phyloP scores from a whole-genome alignment of 2,113 vertebrate genomes.

The Pelodiscus sinensis region DNA sequence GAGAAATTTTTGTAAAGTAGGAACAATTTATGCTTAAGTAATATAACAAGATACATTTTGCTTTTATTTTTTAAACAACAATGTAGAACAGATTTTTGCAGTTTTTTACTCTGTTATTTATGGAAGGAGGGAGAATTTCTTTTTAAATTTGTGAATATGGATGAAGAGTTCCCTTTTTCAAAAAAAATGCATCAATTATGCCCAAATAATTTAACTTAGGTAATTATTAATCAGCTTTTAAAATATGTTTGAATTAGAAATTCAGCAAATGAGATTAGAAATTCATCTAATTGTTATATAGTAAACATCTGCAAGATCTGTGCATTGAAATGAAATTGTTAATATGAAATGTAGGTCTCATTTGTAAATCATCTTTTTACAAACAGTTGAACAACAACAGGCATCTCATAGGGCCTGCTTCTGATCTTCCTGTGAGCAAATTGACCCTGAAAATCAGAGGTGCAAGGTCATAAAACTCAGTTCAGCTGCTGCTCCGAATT shows the following conservation, averaged over 20 bases:
- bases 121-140: neutral
- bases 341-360: neutral
- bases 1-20: conserved; percentile 57
- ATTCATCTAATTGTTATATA: neutral
- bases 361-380: neutral
- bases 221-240: neutral
- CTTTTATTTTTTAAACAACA: conserved; percentile 11
- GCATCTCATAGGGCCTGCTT: neutral
- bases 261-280: neutral
- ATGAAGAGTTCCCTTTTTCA: neutral
- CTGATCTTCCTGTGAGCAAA: neutral
- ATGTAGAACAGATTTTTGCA: conserved; percentile 21
- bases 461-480: neutral
- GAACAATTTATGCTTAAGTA: conserved; percentile 41
- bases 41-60: conserved; percentile 39
- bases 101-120: conserved; percentile 22
- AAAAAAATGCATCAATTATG: neutral
- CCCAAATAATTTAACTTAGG: neutral
- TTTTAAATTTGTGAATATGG: neutral
- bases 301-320: neutral
- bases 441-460: neutral
- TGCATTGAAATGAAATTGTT: neutral
- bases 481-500: neutral
- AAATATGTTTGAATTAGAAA: neutral
- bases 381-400: neutral